A percentile compares a stretch with the other conserved stretches of the same genome.
phyloP scores from a whole-genome alignment of 2,888 invertebrate genomes.

The Macrophya alboannulata region DNA sequence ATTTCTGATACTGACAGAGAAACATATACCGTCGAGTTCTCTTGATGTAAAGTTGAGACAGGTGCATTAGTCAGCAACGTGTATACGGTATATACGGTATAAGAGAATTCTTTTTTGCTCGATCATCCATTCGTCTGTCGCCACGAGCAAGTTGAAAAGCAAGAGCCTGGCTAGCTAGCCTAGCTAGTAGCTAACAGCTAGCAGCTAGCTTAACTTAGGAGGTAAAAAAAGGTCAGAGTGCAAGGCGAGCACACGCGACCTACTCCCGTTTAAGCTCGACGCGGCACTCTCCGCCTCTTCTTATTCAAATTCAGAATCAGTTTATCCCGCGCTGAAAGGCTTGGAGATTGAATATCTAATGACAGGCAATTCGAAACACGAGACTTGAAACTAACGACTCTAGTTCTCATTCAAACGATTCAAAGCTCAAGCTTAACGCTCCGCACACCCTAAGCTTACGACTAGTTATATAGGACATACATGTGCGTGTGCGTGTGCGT shows the following conservation, averaged over 20 bases:
- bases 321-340: constrained; percentile 51
- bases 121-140: constrained; percentile 20
- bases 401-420: constrained; percentile 45
- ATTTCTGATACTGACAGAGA: constrained; percentile 2
- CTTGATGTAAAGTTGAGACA: neutral
- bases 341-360: constrained; percentile 52
- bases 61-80: constrained; percentile 5
- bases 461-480: neutral
- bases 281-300: constrained; percentile 17
- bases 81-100: neutral
- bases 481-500: neutral
- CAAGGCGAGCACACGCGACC: constrained; percentile 40
- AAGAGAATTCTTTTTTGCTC: constrained; percentile 8
- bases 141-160: constrained; percentile 1
- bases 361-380: constrained; percentile 54
- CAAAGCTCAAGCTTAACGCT: constrained; percentile 19
- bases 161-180: neutral
- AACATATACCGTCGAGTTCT: neutral
- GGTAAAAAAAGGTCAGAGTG: constrained; percentile 28
- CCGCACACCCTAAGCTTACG: neutral
- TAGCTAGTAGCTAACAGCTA: no score
- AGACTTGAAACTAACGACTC: constrained; percentile 46
- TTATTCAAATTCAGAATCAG: constrained; percentile 53
- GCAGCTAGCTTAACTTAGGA: neutral
- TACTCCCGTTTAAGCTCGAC: constrained; percentile 48